Evolutionary conservation across 2,113 vertebrate genomes (phyloP), one percentile per base, ranked within the genome.

Genomic region (Cyanoderma ruficeps): DNA sequence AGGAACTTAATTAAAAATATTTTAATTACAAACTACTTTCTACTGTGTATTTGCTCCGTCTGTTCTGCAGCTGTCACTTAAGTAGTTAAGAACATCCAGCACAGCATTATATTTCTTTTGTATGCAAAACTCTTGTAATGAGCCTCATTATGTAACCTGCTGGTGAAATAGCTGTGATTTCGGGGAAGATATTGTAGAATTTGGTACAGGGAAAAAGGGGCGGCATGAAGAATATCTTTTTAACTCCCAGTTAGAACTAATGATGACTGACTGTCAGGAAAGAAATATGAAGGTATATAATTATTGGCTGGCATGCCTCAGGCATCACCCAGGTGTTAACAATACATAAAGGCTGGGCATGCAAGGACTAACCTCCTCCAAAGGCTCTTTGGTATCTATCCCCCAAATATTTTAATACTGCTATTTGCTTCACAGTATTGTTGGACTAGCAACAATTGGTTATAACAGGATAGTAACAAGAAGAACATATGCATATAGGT

Each of bases 251-350:
- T 87, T 92, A 89, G 94, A 96, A 70, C 86, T 89, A 87, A 97
- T 56, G 85, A 97, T 97, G 97, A 98, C 97, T 98, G 97, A 97
- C 64, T 98, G 96, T 95, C 97, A 97, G 70, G 75, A 94, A 93
- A 96, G 97, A 92, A 96, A 91, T 81, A 93, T 96, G 87, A 95
- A 93, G 93, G 68, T 88, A 74, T 98, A 95, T 95, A 97, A 98
- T 98, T 97, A 96, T 79, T 79, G 93, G 52, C 72, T 95, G 88
- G 93, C 52, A 93, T 83, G 98, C 98, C 97, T 83, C 77, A 87
- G 97, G 98, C 97, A 69, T 93, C 97, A 93, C 90, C 96, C 98
- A 98, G 98, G 97, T 97, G 97, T 96, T 91, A 94, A 93, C 87
- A 93, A 93, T 86, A 90, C 94, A 90, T 90, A 94, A 95, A 96